A percentile compares a stretch with the other conserved stretches of the same genome.
Conservation (phyloP, 2,113 vertebrate species). For the Athene cunicularia region DNA sequence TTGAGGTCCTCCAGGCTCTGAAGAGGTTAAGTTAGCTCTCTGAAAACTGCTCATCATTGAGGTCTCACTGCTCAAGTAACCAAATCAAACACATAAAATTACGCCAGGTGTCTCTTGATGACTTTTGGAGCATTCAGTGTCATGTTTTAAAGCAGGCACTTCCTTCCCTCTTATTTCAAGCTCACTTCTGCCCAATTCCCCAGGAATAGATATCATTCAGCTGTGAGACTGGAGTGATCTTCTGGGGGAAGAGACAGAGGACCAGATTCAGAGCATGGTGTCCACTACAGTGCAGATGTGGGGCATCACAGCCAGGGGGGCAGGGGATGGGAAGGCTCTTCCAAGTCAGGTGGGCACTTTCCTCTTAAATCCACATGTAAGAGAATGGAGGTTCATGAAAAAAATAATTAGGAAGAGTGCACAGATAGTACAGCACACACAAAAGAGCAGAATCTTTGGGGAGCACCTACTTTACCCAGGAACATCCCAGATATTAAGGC, state of each 20-base stretch:
- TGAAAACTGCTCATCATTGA: background rate
- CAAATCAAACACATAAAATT: background rate
- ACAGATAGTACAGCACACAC: background rate
- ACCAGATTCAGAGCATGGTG: background rate
- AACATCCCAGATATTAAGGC: background rate
- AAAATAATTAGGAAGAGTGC: background rate
- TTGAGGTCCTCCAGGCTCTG: background rate
- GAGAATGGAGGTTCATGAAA: background rate
- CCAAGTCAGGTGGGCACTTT: background rate
- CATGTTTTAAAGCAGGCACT: background rate
- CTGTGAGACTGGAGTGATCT: background rate
- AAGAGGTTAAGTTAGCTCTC: background rate
- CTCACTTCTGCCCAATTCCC: background rate
- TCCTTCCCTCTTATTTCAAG: background rate
- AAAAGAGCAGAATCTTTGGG: background rate
- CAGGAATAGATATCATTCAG: background rate
- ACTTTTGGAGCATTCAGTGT: background rate
- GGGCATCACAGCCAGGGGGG: background rate
- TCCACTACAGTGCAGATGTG: background rate
- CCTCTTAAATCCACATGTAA: background rate
- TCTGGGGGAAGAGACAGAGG: background rate
- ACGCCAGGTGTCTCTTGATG: background rate
- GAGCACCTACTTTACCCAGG: background rate
- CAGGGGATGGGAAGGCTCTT: background rate
- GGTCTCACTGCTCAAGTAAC: background rate